These are phyloP conservation scores for Catonia carolina DNA, from an alignment of 2,888 invertebrate genomes.

Conservation along the genomic window DNA sequence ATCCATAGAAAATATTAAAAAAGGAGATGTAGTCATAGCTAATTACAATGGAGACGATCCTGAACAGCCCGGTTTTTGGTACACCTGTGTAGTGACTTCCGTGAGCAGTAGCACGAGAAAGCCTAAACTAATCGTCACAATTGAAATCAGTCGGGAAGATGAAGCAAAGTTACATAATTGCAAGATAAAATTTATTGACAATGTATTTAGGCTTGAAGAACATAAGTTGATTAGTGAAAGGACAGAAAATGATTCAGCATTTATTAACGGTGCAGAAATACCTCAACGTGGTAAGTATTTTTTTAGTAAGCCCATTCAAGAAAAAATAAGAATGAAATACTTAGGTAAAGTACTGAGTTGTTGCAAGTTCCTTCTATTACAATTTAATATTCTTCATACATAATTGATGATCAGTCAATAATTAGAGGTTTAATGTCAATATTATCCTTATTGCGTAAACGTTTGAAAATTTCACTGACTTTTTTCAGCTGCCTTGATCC, in stretches of 20 bases:
- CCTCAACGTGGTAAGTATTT: neutral
- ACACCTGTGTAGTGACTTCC: conserved; percentile 42
- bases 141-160: conserved; percentile 45
- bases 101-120: conserved; percentile 36
- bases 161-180: conserved; percentile 32
- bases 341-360: no score
- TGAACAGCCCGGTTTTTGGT: conserved; percentile 63
- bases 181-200: conserved; percentile 51
- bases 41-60: conserved; percentile 69
- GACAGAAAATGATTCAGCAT: neutral
- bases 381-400: no score
- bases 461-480: no score
- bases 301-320: neutral
- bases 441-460: no score
- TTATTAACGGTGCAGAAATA: neutral
- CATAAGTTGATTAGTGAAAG: conserved; percentile 46
- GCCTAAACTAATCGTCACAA: conserved; percentile 50
- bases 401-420: no score
- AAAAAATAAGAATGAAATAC: neutral
- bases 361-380: no score
- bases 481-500: no score
- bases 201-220: conserved; percentile 60
- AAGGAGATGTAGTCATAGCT: conserved; percentile 54
- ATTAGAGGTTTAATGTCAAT: no score
- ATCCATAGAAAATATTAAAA: no score